Evolutionary conservation across 2,888 invertebrate species (phyloP), one percentile per base, ranked within the genome.

Genomic region (Pandemis cinnamomeana): DNA sequence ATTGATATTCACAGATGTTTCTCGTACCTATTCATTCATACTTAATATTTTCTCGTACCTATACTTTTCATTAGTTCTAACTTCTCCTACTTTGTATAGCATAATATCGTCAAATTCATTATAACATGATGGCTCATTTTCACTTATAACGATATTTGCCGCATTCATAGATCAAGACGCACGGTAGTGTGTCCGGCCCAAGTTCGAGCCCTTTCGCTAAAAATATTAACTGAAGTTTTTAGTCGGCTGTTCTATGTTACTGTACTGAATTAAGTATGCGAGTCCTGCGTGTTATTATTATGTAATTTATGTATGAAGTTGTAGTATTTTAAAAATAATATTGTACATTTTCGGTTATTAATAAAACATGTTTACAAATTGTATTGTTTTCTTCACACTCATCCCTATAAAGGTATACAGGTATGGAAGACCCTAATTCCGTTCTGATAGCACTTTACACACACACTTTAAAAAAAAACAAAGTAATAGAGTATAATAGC

Each of bases 261-360:
- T 60, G 62, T 73, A 61, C 60, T 69, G 44, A 44, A 66, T 70
- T 58, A 58, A 48, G 63, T 62, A 10, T 63, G 46, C 51, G 62
- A 15, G 80, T 84, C 84, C 84, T 86, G 86, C 87, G 87, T 91
- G 89, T 89, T 91, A 87, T 77, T 82, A 84, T 86, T 83, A 81
- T 87, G 83, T 87, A 86, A 85, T 86, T 86, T 88, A 86, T 88
- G 87, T 90, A 91, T 89, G 88, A 89, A 87, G 87, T 89, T 90
- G 90, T 92, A 92, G 89, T 85, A 83, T 88, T 86, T 89, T 87
- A 88, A 90, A 83, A 89, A 83, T 86, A 83, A 87, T 85, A 89
- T 89, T 92, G 93, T 93, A 93, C 88, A 91, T 92, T 93, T 93
- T 92, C 84, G 87, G 86, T 92, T 92, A 90, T 88, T 86, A 92